phyloP scores from a whole-genome alignment of 2,113 vertebrate species.

The Opisthocomus hoazin region DNA sequence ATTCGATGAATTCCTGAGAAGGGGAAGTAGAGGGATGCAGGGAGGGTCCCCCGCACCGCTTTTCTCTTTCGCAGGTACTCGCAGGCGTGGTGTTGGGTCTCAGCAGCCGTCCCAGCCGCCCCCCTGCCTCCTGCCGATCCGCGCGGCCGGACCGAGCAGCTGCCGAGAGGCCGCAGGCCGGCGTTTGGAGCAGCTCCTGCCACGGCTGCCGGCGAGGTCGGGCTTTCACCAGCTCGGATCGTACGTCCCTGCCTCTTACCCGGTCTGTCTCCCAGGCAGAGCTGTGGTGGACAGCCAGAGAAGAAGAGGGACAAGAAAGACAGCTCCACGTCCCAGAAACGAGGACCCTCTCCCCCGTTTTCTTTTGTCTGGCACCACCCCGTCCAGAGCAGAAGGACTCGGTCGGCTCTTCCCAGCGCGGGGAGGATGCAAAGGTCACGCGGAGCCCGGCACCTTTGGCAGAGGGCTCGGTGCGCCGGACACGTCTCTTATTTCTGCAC shows the following conservation, averaged over 20 bases:
- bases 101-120: background rate
- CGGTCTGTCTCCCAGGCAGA: background rate
- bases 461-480: background rate
- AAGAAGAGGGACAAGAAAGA: background rate
- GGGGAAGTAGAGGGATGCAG: background rate
- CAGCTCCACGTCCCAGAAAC: rapidly evolving
- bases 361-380: background rate
- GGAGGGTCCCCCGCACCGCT: rapidly evolving
- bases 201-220: rapidly evolving
- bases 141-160: rapidly evolving
- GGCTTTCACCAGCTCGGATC: background rate
- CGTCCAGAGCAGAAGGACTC: rapidly evolving
- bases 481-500: background rate
- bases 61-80: background rate
- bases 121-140: background rate
- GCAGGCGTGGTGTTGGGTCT: background rate
- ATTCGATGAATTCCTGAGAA: background rate
- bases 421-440: background rate
- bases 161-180: background rate
- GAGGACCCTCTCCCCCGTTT: rapidly evolving
- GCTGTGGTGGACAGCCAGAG: background rate
- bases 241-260: background rate
- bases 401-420: background rate
- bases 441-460: background rate
- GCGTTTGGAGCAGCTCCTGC: background rate